A percentile compares a stretch with the other conserved stretches of the same genome.
These are phyloP conservation scores for Nematopogon swammerdamellus DNA, from an alignment of 2,888 invertebrate genomes.

Conservation along the genomic window DNA sequence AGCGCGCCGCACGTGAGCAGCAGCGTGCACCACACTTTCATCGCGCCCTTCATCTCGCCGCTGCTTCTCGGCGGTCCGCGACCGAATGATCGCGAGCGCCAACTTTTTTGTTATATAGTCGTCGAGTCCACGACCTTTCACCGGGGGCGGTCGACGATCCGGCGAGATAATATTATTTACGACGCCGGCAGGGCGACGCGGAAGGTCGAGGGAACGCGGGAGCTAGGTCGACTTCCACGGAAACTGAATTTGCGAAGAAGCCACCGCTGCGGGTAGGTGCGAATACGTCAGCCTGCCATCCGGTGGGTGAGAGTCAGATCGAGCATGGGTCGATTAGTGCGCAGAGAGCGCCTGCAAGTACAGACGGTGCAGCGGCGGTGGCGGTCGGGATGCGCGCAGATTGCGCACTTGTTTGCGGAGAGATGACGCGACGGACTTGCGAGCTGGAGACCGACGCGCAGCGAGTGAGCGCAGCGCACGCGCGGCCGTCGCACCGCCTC, in stretches of 20 bases:
- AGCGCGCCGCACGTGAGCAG: slow-evolving; percentile 21
- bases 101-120: slow-evolving; percentile 38
- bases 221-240: no score
- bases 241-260: not conserved
- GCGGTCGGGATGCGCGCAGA: no score
- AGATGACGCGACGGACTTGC: not conserved
- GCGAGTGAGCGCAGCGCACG: not conserved
- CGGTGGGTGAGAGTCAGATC: no score
- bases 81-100: slow-evolving; percentile 16
- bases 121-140: slow-evolving; percentile 31
- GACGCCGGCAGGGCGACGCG: not conserved
- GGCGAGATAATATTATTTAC: not conserved
- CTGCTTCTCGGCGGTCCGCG: not conserved
- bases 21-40: slow-evolving; percentile 8
- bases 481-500: not conserved
- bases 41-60: not conserved
- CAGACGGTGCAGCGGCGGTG: no score
- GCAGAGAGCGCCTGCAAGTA: no score
- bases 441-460: not conserved
- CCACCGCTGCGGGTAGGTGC: not conserved
- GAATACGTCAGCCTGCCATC: no score
- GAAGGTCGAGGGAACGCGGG: no score
- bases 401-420: no score
- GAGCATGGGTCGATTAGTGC: no score
- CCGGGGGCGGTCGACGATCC: slow-evolving; percentile 12